Conservation (phyloP, 1,140 invertebrate genomes). For the Hesperophylax magnus region DNA sequence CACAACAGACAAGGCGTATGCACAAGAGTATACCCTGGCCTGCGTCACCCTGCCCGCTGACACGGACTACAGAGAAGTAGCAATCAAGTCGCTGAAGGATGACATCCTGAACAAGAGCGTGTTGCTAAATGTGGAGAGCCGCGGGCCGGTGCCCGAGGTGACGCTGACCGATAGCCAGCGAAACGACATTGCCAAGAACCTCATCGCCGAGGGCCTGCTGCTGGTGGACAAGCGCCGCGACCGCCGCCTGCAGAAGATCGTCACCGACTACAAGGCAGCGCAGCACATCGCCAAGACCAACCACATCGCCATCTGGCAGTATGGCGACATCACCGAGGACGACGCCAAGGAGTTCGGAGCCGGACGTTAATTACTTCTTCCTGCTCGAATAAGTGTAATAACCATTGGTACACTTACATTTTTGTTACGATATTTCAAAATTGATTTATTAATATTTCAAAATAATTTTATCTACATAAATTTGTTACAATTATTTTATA, state of each 20-base stretch:
- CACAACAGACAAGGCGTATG: slow-evolving; percentile 82
- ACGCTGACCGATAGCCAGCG: slow-evolving; percentile 83
- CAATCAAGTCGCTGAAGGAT: slow-evolving; percentile 79
- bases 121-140: slow-evolving; percentile 81
- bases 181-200: slow-evolving; percentile 85
- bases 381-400: neutral
- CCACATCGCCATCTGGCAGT: slow-evolving; percentile 93
- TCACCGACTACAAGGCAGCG: slow-evolving; percentile 86
- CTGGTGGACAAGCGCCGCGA: slow-evolving; percentile 87
- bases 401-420: neutral
- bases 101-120: slow-evolving; percentile 79
- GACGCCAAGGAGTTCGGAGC: slow-evolving; percentile 74
- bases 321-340: slow-evolving; percentile 96
- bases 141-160: slow-evolving; percentile 76
- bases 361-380: slow-evolving; percentile 33
- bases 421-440: slow-evolving; percentile 18
- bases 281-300: slow-evolving; percentile 89
- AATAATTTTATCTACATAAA: slow-evolving; percentile 25
- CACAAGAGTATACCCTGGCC: slow-evolving; percentile 89
- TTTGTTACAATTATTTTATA: slow-evolving; percentile 38
- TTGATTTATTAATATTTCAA: slow-evolving; percentile 38
- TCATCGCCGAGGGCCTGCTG: slow-evolving; percentile 90
- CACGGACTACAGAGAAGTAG: slow-evolving; percentile 84
- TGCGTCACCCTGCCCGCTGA: slow-evolving; percentile 88
- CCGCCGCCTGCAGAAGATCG: slow-evolving; percentile 84